Evolutionary conservation across 2,888 invertebrate species (phyloP).

Genomic region (Caenorhabditis uteleia): DNA sequence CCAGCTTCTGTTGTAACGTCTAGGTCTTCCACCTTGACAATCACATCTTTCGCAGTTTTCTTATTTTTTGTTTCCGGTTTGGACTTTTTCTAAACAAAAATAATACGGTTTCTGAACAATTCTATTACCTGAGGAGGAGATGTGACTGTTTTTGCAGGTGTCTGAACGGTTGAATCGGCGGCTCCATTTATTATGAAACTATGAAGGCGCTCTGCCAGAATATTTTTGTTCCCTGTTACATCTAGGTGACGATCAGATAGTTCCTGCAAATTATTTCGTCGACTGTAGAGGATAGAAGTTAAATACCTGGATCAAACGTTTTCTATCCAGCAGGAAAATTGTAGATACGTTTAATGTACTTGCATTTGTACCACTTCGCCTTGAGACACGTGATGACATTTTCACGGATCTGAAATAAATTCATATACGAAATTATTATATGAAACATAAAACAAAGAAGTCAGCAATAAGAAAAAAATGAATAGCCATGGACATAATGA

Average conservation of each 20-base stretch:
- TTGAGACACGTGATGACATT: no score
- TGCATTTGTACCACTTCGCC: slow-evolving; percentile 8
- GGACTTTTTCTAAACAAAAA: slow-evolving; percentile 2
- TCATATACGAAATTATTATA: no score
- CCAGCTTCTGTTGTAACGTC: no score
- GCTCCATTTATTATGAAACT: slow-evolving; percentile 24
- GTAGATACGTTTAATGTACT: slow-evolving; percentile 17
- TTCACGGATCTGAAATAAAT: no score
- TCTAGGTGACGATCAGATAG: slow-evolving; percentile 36
- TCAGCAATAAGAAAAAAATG: no score
- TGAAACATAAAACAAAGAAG: no score
- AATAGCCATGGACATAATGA: no score
- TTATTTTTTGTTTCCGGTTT: slow-evolving; percentile 5
- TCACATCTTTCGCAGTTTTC: neutral
- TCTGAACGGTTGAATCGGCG: neutral
- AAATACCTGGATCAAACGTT: slow-evolving; percentile 14
- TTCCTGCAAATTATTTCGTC: slow-evolving; percentile 36
- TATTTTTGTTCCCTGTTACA: slow-evolving; percentile 26
- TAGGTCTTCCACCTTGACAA: no score
- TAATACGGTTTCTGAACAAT: neutral
- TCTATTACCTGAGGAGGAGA: neutral
- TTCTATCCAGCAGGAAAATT: slow-evolving; percentile 11
- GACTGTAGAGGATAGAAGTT: neutral
- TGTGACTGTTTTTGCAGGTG: slow-evolving; percentile 3
- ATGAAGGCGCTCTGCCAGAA: slow-evolving; percentile 34